Evolutionary conservation across 2,113 vertebrate genomes (phyloP).

Genomic region (Scopus umbretta): DNA sequence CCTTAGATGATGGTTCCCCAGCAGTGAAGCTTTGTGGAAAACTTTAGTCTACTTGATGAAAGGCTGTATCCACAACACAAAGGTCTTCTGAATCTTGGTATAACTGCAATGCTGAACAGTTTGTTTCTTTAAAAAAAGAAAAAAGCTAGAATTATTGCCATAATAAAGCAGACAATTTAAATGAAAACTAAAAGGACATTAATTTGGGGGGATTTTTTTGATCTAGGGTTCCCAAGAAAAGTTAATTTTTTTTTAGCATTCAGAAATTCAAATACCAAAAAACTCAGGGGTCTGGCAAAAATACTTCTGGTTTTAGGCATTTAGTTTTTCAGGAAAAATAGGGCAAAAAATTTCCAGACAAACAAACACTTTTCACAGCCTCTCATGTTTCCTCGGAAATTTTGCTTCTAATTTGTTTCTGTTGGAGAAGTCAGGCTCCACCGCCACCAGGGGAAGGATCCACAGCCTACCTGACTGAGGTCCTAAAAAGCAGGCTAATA

Average conservation of each 20-base stretch:
- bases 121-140: background rate
- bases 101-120: background rate
- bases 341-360: slow-evolving; percentile 1
- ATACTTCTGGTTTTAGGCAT: background rate
- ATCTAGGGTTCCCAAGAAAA: background rate
- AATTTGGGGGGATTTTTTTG: background rate
- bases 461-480: background rate
- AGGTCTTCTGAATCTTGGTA: background rate
- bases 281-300: background rate
- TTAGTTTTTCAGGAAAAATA: slow-evolving; percentile 33
- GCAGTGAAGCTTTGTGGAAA: slow-evolving; percentile 15
- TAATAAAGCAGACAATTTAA: background rate
- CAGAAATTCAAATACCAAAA: slow-evolving; percentile 9
- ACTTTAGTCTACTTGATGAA: background rate
- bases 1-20: background rate
- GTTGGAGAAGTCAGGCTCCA: background rate
- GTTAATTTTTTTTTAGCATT: background rate
- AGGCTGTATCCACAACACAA: slow-evolving; percentile 17
- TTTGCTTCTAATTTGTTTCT: slow-evolving; percentile 39
- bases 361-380: slow-evolving; percentile 11
- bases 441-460: background rate
- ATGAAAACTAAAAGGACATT: slow-evolving; percentile 19
- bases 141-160: background rate
- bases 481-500: background rate
- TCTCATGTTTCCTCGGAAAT: slow-evolving; percentile 43